phyloP scores from a whole-genome alignment of 2,888 invertebrate genomes.

The Synergus laeviventris region DNA sequence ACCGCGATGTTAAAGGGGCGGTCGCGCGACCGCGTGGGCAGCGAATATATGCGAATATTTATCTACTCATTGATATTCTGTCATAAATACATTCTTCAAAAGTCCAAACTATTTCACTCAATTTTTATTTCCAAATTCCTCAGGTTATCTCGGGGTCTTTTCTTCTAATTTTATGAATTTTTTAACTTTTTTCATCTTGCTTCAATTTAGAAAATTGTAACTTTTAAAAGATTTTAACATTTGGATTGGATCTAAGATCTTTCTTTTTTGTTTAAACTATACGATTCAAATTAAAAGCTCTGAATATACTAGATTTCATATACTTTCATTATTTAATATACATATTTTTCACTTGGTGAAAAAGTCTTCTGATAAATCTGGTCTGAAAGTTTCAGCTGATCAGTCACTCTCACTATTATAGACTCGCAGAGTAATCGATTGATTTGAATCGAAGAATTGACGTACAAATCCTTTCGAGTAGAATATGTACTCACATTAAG shows the following conservation, averaged over 20 bases:
- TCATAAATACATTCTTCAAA: not conserved
- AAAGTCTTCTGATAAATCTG: not conserved
- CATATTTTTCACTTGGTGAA: not conserved
- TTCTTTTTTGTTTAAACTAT: too few species aligned
- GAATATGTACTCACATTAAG: not conserved
- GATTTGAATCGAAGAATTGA: not conserved
- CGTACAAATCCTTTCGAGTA: not conserved
- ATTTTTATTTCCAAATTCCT: not conserved
- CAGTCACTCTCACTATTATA: not conserved
- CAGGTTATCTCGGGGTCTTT: not conserved
- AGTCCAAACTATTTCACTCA: not conserved
- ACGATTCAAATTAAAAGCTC: too few species aligned
- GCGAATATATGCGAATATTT: constrained; percentile 45
- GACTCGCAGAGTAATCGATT: not conserved
- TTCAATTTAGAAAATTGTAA: too few species aligned
- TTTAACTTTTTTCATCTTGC: too few species aligned
- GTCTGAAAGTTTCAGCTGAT: not conserved
- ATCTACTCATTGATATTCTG: constrained; percentile 6
- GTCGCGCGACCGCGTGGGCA: constrained; percentile 62
- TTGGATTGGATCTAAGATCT: too few species aligned
- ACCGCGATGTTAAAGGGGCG: constrained; percentile 68
- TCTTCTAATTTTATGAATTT: not conserved
- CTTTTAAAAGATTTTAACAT: too few species aligned
- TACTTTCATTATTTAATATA: too few species aligned
- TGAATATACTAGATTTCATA: too few species aligned